A percentile compares a stretch with the other conserved stretches of the same genome.
Conservation (phyloP, 2,888 invertebrate species). For the Darwinula stevensoni region DNA sequence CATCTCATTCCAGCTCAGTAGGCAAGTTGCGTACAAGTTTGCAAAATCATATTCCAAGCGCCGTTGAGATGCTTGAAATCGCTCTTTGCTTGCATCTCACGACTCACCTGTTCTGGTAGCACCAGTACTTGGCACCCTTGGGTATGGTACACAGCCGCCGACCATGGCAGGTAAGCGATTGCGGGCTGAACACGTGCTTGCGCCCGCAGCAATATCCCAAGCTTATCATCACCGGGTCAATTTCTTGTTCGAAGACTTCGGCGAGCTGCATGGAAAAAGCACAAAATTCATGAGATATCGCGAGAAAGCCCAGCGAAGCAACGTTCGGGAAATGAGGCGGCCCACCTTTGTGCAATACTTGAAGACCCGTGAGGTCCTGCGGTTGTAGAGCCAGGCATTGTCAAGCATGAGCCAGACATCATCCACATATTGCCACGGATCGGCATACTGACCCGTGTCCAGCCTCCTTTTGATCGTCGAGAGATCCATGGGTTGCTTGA, state of each 20-base stretch:
- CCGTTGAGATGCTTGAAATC: too few relatives aligned
- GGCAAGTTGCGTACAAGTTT: too few relatives aligned
- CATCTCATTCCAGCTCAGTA: too few relatives aligned
- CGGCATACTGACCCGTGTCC: slow-evolving; percentile 70
- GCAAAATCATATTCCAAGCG: too few relatives aligned
- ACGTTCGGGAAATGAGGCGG: too few relatives aligned
- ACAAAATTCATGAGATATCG: not conserved
- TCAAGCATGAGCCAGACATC: slow-evolving; percentile 99
- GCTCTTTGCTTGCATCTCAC: too few relatives aligned
- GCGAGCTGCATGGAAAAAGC: slow-evolving; percentile 35
- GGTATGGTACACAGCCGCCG: slow-evolving; percentile 95
- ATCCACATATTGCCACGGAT: slow-evolving; percentile 97
- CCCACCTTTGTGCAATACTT: slow-evolving; percentile 89
- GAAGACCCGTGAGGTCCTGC: slow-evolving; percentile 90
- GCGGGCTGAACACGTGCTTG: slow-evolving; percentile 94
- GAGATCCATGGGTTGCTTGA: slow-evolving; percentile 87
- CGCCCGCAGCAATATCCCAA: slow-evolving; percentile 95
- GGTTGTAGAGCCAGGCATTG: slow-evolving; percentile 97
- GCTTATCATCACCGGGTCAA: slow-evolving; percentile 93
- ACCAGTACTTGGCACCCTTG: slow-evolving; percentile 89
- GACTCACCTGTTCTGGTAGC: slow-evolving; percentile 94
- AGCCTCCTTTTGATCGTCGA: slow-evolving; percentile 77
- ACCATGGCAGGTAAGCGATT: slow-evolving; percentile 93
- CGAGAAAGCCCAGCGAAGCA: too few relatives aligned
- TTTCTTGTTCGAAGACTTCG: slow-evolving; percentile 89